phyloP scores from a whole-genome alignment of 2,888 invertebrate species.

The Temnothorax rugatulus region DNA sequence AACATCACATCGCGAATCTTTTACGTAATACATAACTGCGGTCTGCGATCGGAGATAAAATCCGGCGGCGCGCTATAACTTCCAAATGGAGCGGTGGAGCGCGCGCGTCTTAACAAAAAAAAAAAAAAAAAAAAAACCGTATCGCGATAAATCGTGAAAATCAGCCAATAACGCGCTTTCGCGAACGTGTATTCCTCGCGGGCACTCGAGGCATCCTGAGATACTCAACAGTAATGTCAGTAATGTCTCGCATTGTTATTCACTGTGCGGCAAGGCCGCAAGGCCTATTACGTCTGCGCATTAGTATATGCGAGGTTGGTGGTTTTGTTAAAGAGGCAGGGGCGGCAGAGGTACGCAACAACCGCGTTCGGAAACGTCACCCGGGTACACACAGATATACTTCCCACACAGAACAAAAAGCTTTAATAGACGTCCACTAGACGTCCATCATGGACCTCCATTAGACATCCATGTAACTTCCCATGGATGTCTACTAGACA shows the following conservation, averaged over 20 bases:
- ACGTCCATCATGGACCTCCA: too few species aligned
- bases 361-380: too few species aligned
- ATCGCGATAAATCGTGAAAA: neutral
- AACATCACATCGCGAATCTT: neutral
- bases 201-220: too few species aligned
- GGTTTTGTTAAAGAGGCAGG: neutral
- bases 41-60: neutral
- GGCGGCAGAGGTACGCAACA: neutral
- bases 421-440: too few species aligned
- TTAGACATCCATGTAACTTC: too few species aligned
- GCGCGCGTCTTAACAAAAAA: neutral
- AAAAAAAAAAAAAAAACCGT: too few species aligned
- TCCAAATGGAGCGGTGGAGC: neutral
- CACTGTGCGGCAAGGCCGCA: too few species aligned
- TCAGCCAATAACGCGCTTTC: neutral
- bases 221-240: neutral
- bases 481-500: too few species aligned
- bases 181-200: neutral
- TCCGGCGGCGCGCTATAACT: neutral
- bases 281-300: neutral
- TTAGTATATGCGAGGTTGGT: neutral
- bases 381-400: too few species aligned
- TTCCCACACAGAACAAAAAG: too few species aligned
- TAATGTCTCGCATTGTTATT: neutral
- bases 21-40: too few species aligned